These are phyloP conservation scores for Caenorhabditis latens DNA, from an alignment of 1,140 invertebrate genomes.

Conservation along the genomic window DNA sequence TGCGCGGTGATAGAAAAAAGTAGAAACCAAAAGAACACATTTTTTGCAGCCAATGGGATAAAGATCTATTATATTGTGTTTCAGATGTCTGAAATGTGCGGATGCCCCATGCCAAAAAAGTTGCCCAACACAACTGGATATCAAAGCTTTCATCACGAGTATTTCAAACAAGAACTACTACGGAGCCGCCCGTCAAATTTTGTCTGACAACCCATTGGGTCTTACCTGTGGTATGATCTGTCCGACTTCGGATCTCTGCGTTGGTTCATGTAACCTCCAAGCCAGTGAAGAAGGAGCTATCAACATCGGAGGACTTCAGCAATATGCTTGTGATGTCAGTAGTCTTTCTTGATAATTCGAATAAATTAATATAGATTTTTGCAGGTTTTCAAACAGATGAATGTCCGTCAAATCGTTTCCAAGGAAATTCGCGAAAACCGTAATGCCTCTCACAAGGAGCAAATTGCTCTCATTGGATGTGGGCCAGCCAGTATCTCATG, in stretches of 20 bases:
- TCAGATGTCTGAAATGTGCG: slow-evolving; percentile 92
- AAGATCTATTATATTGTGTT: neutral
- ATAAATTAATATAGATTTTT: slow-evolving; percentile 43
- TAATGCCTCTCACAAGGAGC: slow-evolving; percentile 81
- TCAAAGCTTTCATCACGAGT: slow-evolving; percentile 95
- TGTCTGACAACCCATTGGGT: slow-evolving; percentile 95
- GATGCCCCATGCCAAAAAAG: slow-evolving; percentile 98
- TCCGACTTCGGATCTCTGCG: slow-evolving; percentile 96
- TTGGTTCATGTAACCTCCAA: slow-evolving; percentile 94
- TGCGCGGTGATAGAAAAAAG: slow-evolving; percentile 13
- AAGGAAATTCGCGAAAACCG: slow-evolving; percentile 80
- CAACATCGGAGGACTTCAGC: slow-evolving; percentile 97
- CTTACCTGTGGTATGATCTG: slow-evolving; percentile 99
- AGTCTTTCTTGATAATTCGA: neutral
- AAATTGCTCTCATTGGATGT: slow-evolving; percentile 92
- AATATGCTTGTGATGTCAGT: slow-evolving; percentile 92
- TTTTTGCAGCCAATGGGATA: neutral
- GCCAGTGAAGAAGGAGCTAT: slow-evolving; percentile 96
- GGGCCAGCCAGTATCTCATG: slow-evolving; percentile 97
- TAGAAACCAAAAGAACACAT: neutral
- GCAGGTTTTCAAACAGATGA: slow-evolving; percentile 92
- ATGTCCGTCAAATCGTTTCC: slow-evolving; percentile 87
- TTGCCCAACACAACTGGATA: slow-evolving; percentile 95
- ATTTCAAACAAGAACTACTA: slow-evolving; percentile 99
- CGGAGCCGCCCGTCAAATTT: slow-evolving; percentile 94